These are phyloP conservation scores for Heliconius sara DNA, from an alignment of 2,888 invertebrate genomes.

Conservation along the genomic window DNA sequence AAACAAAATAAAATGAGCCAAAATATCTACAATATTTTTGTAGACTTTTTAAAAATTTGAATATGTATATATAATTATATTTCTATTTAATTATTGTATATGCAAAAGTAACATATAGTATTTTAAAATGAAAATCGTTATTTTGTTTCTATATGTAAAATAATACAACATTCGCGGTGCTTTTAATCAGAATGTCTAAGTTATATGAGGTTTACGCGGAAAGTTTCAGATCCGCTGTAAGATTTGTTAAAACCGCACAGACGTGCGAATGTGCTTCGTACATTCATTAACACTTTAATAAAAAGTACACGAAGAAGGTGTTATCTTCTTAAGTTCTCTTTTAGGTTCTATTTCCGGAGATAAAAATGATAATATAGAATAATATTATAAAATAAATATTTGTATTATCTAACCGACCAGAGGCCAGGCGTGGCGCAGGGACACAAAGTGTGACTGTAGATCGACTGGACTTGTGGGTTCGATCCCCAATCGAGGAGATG, in stretches of 20 bases:
- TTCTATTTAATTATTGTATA: no score
- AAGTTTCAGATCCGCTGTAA: conserved; percentile 2
- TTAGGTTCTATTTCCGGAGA: neutral
- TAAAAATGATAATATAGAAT: neutral
- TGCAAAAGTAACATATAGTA: no score
- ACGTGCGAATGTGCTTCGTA: conserved; percentile 2
- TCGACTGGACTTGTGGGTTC: no score
- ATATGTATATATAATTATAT: neutral
- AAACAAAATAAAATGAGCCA: no score
- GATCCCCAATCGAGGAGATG: no score
- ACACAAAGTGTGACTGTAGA: no score
- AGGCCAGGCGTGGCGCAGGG: no score
- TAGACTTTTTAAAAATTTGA: no score
- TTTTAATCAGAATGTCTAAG: conserved; percentile 17
- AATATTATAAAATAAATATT: neutral
- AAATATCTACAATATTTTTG: no score
- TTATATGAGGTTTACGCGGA: conserved; percentile 9
- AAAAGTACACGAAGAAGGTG: neutral
- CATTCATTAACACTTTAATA: conserved; percentile 15
- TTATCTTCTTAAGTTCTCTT: neutral
- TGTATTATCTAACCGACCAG: no score
- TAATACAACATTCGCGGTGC: neutral
- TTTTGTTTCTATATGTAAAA: neutral
- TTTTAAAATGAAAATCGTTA: neutral
- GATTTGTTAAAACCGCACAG: conserved; percentile 7